Percentiles rank a stretch among this genome's conserved stretches.
Evolutionary conservation across 2,797 vertebrate species (phyloP).

Genomic region (Chanos chanos): DNA sequence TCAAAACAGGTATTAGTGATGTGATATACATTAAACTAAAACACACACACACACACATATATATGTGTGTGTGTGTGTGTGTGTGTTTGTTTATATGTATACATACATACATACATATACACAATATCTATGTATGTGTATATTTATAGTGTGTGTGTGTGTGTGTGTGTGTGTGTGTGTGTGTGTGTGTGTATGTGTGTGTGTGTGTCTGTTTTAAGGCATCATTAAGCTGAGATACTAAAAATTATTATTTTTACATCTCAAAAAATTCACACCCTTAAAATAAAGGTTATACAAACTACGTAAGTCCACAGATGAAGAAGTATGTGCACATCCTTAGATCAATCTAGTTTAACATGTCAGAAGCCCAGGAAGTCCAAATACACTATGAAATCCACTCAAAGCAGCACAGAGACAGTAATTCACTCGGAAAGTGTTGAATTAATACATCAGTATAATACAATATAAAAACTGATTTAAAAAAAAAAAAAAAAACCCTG

Average conservation of each 20-base stretch:
- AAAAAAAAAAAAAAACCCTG: too few relatives aligned
- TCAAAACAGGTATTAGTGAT: too few relatives aligned
- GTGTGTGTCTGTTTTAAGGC: too few relatives aligned
- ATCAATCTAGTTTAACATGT: background rate
- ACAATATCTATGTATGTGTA: slow-evolving; percentile 18
- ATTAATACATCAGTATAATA: slow-evolving; percentile 47
- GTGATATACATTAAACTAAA: too few relatives aligned
- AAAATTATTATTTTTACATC: background rate
- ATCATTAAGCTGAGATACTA: background rate
- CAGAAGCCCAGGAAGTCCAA: background rate
- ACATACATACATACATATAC: too few relatives aligned
- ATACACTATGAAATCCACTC: slow-evolving; percentile 18
- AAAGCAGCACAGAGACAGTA: slow-evolving; percentile 15
- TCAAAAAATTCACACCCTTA: background rate
- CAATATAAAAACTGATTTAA: too few relatives aligned
- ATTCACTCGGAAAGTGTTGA: slow-evolving; percentile 16
- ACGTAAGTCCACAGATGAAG: background rate
- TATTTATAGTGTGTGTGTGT: slow-evolving; percentile 17
- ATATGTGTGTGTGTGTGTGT: slow-evolving; percentile 1
- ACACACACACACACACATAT: too few relatives aligned
- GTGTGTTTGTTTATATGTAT: too few relatives aligned
- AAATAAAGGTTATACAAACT: background rate
- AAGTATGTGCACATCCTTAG: background rate
- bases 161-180: slow-evolving; percentile 6
- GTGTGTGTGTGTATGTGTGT: slow-evolving; percentile 20